Conservation (phyloP, 2,888 invertebrate genomes). For the Drosophila incognita region DNA sequence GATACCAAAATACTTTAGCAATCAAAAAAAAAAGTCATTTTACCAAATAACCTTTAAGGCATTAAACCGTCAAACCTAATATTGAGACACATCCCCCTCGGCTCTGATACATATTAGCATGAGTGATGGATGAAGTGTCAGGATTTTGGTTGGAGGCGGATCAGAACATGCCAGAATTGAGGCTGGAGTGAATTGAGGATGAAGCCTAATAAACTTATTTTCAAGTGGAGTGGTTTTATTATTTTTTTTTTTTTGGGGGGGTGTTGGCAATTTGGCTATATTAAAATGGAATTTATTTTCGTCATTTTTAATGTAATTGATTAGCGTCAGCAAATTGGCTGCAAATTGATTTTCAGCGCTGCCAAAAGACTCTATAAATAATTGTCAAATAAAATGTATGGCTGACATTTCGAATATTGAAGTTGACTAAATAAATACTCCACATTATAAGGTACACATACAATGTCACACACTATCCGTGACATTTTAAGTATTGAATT, state of each 20-base stretch:
- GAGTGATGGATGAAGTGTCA: conserved; percentile 66
- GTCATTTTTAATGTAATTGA: conserved; percentile 75
- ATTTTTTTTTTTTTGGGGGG: background rate
- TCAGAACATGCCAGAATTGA: conserved; percentile 1
- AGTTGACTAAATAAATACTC: conserved; percentile 19
- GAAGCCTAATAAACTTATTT: conserved; percentile 11
- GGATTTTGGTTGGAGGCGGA: conserved; percentile 18
- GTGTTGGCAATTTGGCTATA: conserved; percentile 51
- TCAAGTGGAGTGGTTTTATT: conserved; percentile 14
- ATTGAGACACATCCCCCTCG: conserved; percentile 14
- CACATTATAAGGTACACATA: conserved; percentile 5
- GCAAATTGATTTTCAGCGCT: conserved; percentile 67
- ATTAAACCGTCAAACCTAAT: conserved; percentile 18
- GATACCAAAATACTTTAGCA: background rate
- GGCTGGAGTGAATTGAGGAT: conserved; percentile 1
- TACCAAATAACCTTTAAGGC: conserved; percentile 13
- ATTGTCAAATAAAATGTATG: conserved; percentile 30
- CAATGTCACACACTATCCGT: conserved; percentile 19
- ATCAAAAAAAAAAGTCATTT: background rate
- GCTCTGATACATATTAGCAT: conserved; percentile 12
- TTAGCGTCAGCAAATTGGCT: conserved; percentile 71
- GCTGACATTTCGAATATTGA: conserved; percentile 44
- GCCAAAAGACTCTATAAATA: conserved; percentile 6
- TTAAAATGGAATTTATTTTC: conserved; percentile 66
- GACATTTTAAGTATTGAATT: conserved; percentile 66